phyloP scores from a whole-genome alignment of 2,113 vertebrate genomes.

The Protobothrops flavoviridis region DNA sequence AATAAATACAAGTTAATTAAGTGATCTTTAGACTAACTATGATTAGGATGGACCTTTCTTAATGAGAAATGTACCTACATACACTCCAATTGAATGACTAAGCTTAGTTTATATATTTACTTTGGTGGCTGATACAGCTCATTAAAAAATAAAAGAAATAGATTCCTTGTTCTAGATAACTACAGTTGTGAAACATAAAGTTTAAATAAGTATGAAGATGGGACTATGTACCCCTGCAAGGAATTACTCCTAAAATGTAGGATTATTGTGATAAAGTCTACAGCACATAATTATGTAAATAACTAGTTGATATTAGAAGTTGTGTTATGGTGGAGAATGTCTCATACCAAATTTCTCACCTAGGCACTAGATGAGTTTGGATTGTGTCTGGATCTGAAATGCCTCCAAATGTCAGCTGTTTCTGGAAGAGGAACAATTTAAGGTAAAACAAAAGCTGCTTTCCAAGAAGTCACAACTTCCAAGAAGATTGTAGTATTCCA shows the following conservation, averaged over 20 bases:
- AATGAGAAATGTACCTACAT: neutral
- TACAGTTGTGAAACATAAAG: neutral
- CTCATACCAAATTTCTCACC: neutral
- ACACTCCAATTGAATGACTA: neutral
- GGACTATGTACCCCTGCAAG: neutral
- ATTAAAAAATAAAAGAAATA: neutral
- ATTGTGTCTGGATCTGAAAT: neutral
- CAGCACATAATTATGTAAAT: neutral
- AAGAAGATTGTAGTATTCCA: neutral
- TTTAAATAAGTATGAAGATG: neutral
- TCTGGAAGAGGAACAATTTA: neutral
- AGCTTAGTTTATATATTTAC: neutral
- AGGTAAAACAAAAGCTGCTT: neutral
- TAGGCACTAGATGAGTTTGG: neutral
- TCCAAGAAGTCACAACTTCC: neutral
- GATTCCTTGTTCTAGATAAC: neutral
- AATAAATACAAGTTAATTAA: constrained; percentile 13
- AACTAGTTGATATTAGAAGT: neutral
- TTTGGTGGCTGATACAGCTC: neutral
- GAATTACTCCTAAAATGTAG: neutral
- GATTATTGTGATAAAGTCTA: neutral
- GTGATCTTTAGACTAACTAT: neutral
- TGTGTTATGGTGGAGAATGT: neutral
- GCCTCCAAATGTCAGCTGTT: neutral
- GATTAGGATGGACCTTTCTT: neutral